Evolutionary conservation across 2,888 invertebrate species (phyloP), one percentile per base, ranked within the genome.

Genomic region (Callyntrura sp.): DNA sequence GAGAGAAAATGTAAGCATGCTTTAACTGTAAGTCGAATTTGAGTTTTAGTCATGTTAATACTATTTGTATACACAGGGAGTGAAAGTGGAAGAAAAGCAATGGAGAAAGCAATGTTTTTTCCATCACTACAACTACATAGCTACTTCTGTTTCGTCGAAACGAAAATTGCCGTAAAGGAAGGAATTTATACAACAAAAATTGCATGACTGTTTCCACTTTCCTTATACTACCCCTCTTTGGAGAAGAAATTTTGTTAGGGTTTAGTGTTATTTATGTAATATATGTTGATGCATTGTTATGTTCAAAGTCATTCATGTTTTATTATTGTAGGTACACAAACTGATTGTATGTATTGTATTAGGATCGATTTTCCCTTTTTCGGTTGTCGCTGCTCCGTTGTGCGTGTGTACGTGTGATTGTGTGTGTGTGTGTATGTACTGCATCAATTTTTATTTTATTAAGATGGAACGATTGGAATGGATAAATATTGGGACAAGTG

Each of bases 1-100:
- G 45, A 43, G 14, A 23, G 65, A 60, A 20, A 73, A 78, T n/a
- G 20, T 48, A 78, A 65, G 28, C 25, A 65, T 14, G 28, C 65
- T 60, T 23, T 8, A 23, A 23, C 28, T 25, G 28, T 14, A 35
- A 65, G 65, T 65, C 35, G 25, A 28, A 28, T 65, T 28, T 25
- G 60, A 23, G 23, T 35, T 35, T 35, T 60, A 60, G 60, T 60
- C 60, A 60, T 20, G 23, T 60, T 60, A 14, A 35, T 35, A 35
- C 35, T 6, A 35, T 51, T 51, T 51, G n/a, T 11, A 51, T 51
- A 14, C 2, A 14, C 51, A 51, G 2, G 11, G 51, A 51, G 20
- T 20, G 20, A 60, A 60, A 51, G n/a, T 51, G 60, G 60, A 20
- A 60, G 48, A 60, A 17, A 60, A 60, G 60, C 6, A 60, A 60